Evolutionary conservation across 2,888 invertebrate species (phyloP).

Genomic region (Leucoma salicis): DNA sequence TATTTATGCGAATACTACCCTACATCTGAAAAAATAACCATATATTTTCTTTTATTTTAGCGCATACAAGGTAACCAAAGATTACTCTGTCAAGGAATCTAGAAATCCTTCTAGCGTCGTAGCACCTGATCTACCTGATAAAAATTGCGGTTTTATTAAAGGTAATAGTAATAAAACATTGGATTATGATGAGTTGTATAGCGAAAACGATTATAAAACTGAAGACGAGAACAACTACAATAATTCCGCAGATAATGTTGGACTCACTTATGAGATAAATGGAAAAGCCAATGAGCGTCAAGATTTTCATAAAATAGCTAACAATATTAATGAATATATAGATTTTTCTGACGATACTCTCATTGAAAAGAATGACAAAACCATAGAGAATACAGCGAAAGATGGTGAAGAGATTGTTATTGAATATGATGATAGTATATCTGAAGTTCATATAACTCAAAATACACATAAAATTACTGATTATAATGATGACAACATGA

Average conservation of each 20-base stretch:
- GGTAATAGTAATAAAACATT: too few species aligned
- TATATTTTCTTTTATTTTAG: too few species aligned
- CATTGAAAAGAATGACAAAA: neutral
- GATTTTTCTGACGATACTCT: neutral
- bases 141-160: too few species aligned
- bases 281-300: neutral
- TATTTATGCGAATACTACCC: too few species aligned
- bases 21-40: too few species aligned
- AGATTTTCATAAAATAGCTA: neutral
- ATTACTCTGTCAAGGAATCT: too few species aligned
- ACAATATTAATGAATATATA: neutral
- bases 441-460: neutral
- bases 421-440: neutral
- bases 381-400: neutral
- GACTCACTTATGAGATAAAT: neutral
- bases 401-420: neutral
- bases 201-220: neutral
- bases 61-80: too few species aligned
- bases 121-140: too few species aligned
- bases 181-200: neutral
- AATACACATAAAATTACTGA: neutral
- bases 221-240: neutral
- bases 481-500: neutral
- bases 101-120: too few species aligned
- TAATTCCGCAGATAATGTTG: neutral